Base-by-base conservation (phyloP, 2,888 invertebrate species). In the Chydorus sphaericus region DNA sequence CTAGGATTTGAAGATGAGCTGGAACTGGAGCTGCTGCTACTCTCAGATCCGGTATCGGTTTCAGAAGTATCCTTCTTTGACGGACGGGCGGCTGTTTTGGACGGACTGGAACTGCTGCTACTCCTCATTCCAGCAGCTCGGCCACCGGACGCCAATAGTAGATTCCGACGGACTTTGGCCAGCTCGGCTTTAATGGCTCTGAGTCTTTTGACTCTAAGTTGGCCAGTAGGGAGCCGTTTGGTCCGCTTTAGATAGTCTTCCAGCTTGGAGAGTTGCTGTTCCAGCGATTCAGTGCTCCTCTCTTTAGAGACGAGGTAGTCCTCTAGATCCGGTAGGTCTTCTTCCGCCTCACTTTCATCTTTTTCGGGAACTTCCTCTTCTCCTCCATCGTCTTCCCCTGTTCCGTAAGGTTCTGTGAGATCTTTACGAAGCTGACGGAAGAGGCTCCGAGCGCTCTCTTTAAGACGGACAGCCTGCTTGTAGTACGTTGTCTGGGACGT, bases 401-500 rank as follows among this genome's bases (percentile, higher is more conserved):
- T n/a, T n/a, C n/a, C n/a, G n/a, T n/a, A n/a, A n/a, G n/a, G n/a
- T n/a, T n/a, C n/a, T n/a, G n/a, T n/a, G 36, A 52, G 26, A 36
- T 52, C 52, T n/a, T 20, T 52, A 16, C 52, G 52, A 14, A 36
- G 20, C 26, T 52, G 52, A 36, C 18, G 33, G 36, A 52, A 52
- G 10, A 52, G 52, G 6, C 20, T 23, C 14, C 23, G 33, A 26
- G 36, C 52, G 59, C 71, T 72, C 66, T 93, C 93, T 37, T 88
- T 79, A 82, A 96, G 85, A 65, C 85, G 85, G 2, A 87, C 74
- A 1, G 87, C 94, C 2, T 91, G 85, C 55, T 86, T 81, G 70
- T 93, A 94, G 70, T 91, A 96, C 57, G 93, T 85, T 0, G 94
- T 94, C 64, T 94, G 93, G 67, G 89, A 88, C 61, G 87, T 84